Evolutionary conservation across 2,113 vertebrate species (phyloP), one percentile per base, ranked within the genome.

Genomic region (Hippocampus guttulatus): DNA sequence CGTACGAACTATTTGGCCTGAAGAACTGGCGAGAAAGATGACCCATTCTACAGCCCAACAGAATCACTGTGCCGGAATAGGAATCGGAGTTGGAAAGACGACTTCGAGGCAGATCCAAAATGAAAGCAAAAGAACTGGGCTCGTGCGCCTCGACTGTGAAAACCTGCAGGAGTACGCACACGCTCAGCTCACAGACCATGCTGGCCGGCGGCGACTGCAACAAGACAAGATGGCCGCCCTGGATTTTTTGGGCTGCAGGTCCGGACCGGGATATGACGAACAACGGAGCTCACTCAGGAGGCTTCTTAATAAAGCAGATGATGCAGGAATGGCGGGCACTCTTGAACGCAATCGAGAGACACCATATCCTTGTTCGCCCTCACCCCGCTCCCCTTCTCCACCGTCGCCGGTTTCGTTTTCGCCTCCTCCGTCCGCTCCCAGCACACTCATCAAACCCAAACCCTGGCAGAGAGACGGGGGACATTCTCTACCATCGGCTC

Each of bases 11-110:
- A 93, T 94, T 80, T 95, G 94, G 94, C 94, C 94, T 0, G 93
- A 94, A 73, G 93, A 95, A 70, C 76, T 95, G 71, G 91, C 91
- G 40, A 90, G 90, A 70, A 95, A 94, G 87, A 94, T 95, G 90
- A 93, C 82, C 73, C 84, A 85, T 49, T 90, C 91, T 16, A 91
- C 89, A 81, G 69, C 80, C 67, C 92, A 90, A 57, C 87, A 85
- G 74, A 89, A 90, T 73, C 81, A 88, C 62, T 90, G 73, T 71
- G 67, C 79, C 0, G 87, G 85, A 57, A 74, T 78, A 38, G 85
- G 85, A 16, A 43, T 73, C 21, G 88, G 85, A 68, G 61, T 74
- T 0, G 76, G 80, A 4, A 89, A 87, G 60, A 55, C 78, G 18
- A 84, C 77, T 65, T 43, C 75, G 16, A 76, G 70, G 54, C 84